Conservation (phyloP, 64 coral and sea anemone genomes). For the Stylophora pistillata region DNA sequence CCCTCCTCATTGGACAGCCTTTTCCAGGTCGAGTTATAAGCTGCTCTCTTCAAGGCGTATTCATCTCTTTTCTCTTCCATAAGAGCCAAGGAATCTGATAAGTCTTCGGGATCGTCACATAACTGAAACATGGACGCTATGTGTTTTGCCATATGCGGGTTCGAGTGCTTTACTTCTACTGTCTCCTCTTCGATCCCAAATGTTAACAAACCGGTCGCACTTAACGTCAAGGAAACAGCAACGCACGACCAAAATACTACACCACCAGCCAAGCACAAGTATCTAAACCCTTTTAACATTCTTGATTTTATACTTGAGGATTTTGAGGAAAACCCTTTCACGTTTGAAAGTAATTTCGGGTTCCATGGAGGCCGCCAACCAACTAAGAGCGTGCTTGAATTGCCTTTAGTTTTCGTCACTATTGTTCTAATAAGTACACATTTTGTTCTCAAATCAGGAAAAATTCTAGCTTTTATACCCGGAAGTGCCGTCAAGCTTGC, state of each 20-base stretch:
- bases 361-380: not conserved
- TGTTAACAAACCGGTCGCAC: not conserved
- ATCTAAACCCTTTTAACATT: not conserved
- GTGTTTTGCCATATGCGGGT: not conserved
- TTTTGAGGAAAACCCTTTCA: not conserved
- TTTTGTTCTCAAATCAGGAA: not conserved
- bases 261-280: not conserved
- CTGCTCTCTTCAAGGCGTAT: not conserved
- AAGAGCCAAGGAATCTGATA: no score
- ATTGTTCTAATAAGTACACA: not conserved
- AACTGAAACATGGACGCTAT: not conserved
- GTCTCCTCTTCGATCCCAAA: no score
- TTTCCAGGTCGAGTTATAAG: constrained; percentile 14
- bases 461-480: not conserved
- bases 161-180: not conserved
- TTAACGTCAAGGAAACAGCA: not conserved
- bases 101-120: not conserved
- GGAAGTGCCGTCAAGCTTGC: not conserved
- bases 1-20: constrained; percentile 42
- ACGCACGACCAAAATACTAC: not conserved
- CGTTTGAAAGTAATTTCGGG: not conserved
- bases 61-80: constrained; percentile 11
- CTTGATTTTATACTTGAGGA: not conserved
- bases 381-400: not conserved
- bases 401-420: not conserved